phyloP scores from a whole-genome alignment of 2,888 invertebrate species.

The Stegana nigrithorax region DNA sequence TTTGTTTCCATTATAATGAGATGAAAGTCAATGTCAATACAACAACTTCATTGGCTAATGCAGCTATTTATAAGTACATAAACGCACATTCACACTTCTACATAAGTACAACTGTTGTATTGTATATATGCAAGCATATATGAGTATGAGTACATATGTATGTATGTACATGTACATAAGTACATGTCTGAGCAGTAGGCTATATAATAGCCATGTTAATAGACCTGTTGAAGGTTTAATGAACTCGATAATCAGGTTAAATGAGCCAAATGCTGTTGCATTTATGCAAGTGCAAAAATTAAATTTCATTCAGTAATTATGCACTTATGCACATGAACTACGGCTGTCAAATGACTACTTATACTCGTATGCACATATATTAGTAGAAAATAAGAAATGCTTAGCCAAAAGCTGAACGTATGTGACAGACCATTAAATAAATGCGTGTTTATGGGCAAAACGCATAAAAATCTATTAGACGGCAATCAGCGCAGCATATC shows the following conservation, averaged over 20 bases:
- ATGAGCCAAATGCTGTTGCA: not conserved
- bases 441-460: no score
- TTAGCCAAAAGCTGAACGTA: no score
- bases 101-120: not conserved
- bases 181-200: not conserved
- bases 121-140: not conserved
- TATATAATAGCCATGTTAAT: not conserved
- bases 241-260: not conserved
- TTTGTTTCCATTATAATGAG: slow-evolving; percentile 55
- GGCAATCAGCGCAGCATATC: no score
- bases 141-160: not conserved
- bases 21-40: slow-evolving; percentile 59
- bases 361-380: no score
- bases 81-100: no score
- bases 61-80: not conserved
- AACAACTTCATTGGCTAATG: slow-evolving; percentile 24
- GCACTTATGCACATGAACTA: no score
- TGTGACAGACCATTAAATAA: no score
- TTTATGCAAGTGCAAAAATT: slow-evolving; percentile 27
- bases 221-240: not conserved
- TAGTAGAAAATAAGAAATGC: no score
- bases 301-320: no score
- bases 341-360: no score
- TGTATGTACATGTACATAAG: not conserved
- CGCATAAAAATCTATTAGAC: no score